Evolutionary conservation across 2,888 invertebrate species (phyloP), one percentile per base, ranked within the genome.

Genomic region (Drosophila rubida): DNA sequence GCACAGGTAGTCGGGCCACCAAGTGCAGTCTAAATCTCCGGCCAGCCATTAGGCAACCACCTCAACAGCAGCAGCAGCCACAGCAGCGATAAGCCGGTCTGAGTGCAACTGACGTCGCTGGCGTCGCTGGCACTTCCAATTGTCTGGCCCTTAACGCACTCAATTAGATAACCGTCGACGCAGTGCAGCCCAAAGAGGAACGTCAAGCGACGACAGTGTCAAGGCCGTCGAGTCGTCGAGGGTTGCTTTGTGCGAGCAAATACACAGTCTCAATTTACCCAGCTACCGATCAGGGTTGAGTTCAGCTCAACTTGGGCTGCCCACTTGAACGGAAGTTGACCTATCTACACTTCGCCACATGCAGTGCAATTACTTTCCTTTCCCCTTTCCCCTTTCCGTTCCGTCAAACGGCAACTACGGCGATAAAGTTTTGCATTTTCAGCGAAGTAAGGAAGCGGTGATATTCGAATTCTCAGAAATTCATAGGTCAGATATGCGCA

Each of bases 91-190:
- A 80, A 80, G 75, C 49, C 37, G 30, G 72, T 83, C 87, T 82
- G 87, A 84, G 85, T 87, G 81, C 87, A 66, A 59, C 42, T 32
- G 32, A 4, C 4, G 5, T n/a, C 42, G 42, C 75, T 73, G 81
- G 81, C 81, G 87, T 53, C 83, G 57, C 54, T 58, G 61, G 68
- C 83, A 78, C 84, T 86, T 77, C 78, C 69, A 75, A 77, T 71
- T 84, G 75, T 77, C 77, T 66, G 64, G 62, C 41, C 54, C 61
- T 54, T 60, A 49, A 55, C 60, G 64, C 61, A 73, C 64, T 74
- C 78, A 77, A 75, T 73, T 75, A 73, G 75, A 78, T 75, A 75
- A 78, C 32, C 46, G 8, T n/a, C 37, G 25, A 0, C 13, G 14
- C 13, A 39, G 14, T n/a, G 27, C 13, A 41, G 6, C n/a, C 39